Evolutionary conservation across 2,797 vertebrate species (phyloP).

Genomic region (Coilia nasus): DNA sequence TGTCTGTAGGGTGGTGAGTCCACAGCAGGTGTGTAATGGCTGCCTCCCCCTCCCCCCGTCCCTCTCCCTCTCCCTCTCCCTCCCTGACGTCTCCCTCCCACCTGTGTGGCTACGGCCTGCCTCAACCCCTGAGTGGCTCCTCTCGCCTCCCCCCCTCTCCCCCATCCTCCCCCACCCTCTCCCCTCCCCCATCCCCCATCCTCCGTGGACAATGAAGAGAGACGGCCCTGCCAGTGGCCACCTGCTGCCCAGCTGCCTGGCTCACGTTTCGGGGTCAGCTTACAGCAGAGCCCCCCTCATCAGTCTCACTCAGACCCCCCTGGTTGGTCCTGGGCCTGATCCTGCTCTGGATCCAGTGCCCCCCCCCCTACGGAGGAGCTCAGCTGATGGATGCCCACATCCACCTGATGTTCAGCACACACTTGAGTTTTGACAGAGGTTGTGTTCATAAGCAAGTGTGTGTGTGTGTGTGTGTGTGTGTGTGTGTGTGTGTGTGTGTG

Average conservation of each 20-base stretch:
- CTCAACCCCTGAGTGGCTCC: conserved; percentile 41
- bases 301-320: conserved; percentile 42
- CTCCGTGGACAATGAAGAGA: conserved; percentile 70
- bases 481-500: too few species aligned
- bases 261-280: conserved; percentile 75
- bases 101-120: conserved; percentile 49
- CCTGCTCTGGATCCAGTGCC: conserved; percentile 13
- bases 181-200: conserved; percentile 34
- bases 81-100: conserved; percentile 30
- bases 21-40: conserved; percentile 51
- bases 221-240: conserved; percentile 73
- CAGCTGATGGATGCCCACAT: conserved; percentile 21
- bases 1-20: background rate
- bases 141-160: background rate
- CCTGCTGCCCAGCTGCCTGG: conserved; percentile 81
- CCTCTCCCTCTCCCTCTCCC: conserved; percentile 18
- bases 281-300: conserved; percentile 51
- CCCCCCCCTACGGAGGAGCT: background rate
- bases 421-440: background rate
- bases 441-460: background rate
- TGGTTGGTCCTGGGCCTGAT: background rate
- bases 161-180: conserved; percentile 33
- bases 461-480: too few species aligned
- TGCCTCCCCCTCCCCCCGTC: conserved; percentile 29
- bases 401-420: conserved; percentile 35